Evolutionary conservation across 2,113 vertebrate species (phyloP).

Genomic region (Nesoenas mayeri): DNA sequence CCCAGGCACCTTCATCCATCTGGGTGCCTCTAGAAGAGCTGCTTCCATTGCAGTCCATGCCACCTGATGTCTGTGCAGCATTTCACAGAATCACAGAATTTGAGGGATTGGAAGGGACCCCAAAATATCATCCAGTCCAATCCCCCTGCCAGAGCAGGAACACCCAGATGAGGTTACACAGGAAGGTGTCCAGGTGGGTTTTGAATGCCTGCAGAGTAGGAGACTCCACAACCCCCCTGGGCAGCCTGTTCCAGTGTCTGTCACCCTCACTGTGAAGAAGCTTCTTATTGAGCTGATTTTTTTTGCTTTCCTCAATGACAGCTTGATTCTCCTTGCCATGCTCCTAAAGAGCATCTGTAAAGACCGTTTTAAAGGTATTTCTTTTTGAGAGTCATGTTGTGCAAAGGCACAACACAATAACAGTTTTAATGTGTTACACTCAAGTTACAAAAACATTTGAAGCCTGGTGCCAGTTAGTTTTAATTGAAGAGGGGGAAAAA

Average conservation of each 20-base stretch:
- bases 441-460: background rate
- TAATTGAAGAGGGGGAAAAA: conserved; percentile 1
- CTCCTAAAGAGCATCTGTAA: background rate
- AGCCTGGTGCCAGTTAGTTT: background rate
- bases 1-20: background rate
- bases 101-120: no score
- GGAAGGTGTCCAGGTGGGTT: no score
- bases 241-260: no score
- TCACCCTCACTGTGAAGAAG: no score
- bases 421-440: conserved; percentile 1
- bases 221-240: no score
- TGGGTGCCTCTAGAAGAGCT: background rate
- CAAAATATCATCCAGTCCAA: no score
- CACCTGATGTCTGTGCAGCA: background rate
- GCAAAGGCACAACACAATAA: background rate
- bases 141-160: no score
- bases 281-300: background rate
- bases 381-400: background rate
- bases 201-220: no score
- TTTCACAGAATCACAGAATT: no score
- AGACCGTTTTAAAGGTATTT: background rate
- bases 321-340: background rate
- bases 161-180: no score
- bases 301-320: background rate
- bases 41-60: background rate